Evolutionary conservation across 2,113 vertebrate genomes (phyloP).

Genomic region (Engystomops pustulosus): DNA sequence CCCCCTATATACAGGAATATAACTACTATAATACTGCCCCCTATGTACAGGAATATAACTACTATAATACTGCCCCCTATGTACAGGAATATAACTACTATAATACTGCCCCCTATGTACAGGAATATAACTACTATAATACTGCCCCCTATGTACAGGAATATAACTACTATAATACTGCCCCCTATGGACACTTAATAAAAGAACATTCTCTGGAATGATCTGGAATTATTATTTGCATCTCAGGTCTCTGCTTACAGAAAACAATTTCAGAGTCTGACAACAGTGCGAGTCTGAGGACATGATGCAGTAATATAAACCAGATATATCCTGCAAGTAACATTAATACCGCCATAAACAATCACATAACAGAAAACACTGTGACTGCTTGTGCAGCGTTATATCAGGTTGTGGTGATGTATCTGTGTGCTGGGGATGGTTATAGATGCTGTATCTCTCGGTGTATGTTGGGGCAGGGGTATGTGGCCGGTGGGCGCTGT

Average conservation of each 20-base stretch:
- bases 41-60: neutral
- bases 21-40: constrained; percentile 1
- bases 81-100: constrained; percentile 10
- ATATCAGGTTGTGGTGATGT: too few species aligned
- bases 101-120: constrained; percentile 8
- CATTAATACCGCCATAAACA: neutral
- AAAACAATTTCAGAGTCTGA: neutral
- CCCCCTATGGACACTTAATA: neutral
- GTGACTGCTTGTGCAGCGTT: neutral
- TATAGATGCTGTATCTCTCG: too few species aligned
- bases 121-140: constrained; percentile 7
- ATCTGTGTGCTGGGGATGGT: too few species aligned
- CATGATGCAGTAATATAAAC: neutral
- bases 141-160: neutral
- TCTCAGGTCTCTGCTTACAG: neutral
- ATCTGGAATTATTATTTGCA: neutral
- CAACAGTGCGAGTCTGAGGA: neutral
- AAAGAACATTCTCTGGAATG: neutral
- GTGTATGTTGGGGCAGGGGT: neutral
- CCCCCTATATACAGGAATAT: neutral
- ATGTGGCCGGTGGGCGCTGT: neutral
- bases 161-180: constrained; percentile 14
- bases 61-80: constrained; percentile 3
- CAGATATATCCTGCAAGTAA: neutral
- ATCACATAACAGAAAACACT: neutral